Conservation (phyloP, 2,113 vertebrate genomes). For the Stomatorhinus ivindoensis region DNA sequence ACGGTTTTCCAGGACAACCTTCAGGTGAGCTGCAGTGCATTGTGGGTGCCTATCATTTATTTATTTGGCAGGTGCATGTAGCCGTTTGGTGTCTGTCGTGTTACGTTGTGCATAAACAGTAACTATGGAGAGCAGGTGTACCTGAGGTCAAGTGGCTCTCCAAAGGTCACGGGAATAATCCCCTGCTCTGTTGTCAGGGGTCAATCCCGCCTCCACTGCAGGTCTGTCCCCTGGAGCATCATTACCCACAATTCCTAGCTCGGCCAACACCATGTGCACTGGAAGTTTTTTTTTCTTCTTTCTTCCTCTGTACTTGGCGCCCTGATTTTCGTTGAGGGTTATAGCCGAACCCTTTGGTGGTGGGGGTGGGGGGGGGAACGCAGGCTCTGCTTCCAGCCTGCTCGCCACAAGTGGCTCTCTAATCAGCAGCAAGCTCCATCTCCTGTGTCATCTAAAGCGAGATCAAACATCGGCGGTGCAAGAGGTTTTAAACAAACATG, state of each 20-base stretch:
- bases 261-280: neutral
- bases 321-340: neutral
- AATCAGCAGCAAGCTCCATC: constrained; percentile 28
- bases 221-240: neutral
- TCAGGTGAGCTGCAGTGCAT: neutral
- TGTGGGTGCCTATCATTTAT: neutral
- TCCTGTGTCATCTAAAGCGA: constrained; percentile 31
- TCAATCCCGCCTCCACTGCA: neutral
- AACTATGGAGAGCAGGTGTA: neutral
- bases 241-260: neutral
- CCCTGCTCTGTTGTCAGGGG: neutral
- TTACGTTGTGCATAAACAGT: neutral
- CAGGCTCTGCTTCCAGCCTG: neutral
- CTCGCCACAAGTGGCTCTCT: constrained; percentile 7
- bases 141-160: neutral
- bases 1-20: constrained; percentile 21
- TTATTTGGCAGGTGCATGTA: neutral
- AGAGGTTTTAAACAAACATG: constrained; percentile 33
- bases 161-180: neutral
- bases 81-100: neutral
- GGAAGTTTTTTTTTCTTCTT: neutral
- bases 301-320: neutral
- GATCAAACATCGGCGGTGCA: constrained; percentile 25
- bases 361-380: neutral
- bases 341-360: neutral